Conservation (phyloP, 2,797 vertebrate genomes). For the Melanotaenia boesemani region DNA sequence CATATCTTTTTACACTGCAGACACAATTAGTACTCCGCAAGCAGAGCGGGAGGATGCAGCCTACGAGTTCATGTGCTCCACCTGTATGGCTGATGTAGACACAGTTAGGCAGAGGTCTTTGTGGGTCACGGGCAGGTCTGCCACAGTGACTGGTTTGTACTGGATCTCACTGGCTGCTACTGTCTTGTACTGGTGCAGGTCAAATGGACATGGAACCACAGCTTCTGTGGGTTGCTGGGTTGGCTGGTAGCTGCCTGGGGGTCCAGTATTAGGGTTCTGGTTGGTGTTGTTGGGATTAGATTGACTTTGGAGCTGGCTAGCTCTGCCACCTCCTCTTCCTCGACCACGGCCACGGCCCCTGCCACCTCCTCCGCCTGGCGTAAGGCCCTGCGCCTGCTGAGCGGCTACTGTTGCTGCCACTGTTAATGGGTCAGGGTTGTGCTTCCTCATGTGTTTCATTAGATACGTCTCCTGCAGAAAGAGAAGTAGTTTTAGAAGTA, state of each 20-base stretch:
- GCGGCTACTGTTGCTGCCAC: slow-evolving; percentile 86
- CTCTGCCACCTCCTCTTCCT: slow-evolving; percentile 78
- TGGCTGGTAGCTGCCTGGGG: slow-evolving; percentile 78
- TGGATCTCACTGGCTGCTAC: slow-evolving; percentile 85
- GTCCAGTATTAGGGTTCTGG: slow-evolving; percentile 79
- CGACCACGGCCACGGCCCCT: slow-evolving; percentile 80
- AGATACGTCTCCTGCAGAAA: slow-evolving; percentile 89
- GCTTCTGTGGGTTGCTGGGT: slow-evolving; percentile 73
- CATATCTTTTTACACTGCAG: slow-evolving; percentile 58
- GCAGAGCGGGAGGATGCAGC: slow-evolving; percentile 48
- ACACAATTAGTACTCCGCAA: slow-evolving; percentile 27
- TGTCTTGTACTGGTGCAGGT: slow-evolving; percentile 98
- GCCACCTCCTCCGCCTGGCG: slow-evolving; percentile 65
- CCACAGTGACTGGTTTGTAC: slow-evolving; percentile 85
- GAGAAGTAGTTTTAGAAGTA: not conserved
- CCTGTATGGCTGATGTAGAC: slow-evolving; percentile 96
- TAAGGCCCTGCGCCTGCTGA: slow-evolving; percentile 85
- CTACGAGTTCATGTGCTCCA: slow-evolving; percentile 97
- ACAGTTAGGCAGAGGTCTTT: slow-evolving; percentile 99
- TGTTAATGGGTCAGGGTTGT: slow-evolving; percentile 93
- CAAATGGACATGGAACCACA: slow-evolving; percentile 89
- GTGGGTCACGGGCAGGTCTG: slow-evolving; percentile 88
- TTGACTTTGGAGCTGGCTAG: slow-evolving; percentile 73
- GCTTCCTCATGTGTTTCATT: slow-evolving; percentile 99
- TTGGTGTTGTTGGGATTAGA: slow-evolving; percentile 75